Evolutionary conservation across 2,888 invertebrate genomes (phyloP).

Genomic region (Eulithis testata): DNA sequence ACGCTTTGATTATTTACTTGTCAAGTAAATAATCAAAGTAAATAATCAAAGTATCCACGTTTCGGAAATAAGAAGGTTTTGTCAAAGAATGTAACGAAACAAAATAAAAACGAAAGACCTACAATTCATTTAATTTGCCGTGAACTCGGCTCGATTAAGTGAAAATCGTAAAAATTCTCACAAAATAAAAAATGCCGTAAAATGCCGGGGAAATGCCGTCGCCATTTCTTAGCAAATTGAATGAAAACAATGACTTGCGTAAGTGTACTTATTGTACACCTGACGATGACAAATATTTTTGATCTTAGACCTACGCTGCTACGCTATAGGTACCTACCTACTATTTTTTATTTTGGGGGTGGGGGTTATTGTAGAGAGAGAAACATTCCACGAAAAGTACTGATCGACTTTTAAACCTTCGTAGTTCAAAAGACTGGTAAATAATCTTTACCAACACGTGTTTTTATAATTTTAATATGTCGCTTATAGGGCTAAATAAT

Average conservation of each 20-base stretch:
- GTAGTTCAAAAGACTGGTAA: no score
- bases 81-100: conserved; percentile 16
- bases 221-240: conserved; percentile 28
- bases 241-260: conserved; percentile 30
- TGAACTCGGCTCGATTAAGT: conserved; percentile 29
- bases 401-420: no score
- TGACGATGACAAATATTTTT: neutral
- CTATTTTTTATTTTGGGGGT: no score
- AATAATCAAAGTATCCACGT: no score
- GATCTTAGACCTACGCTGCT: neutral
- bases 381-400: no score
- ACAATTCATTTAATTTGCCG: conserved; percentile 28
- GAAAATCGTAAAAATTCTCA: conserved; percentile 27
- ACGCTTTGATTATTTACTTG: no score
- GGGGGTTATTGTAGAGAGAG: no score
- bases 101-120: conserved; percentile 25
- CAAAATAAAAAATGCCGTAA: conserved; percentile 28
- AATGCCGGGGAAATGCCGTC: conserved; percentile 17
- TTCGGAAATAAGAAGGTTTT: neutral
- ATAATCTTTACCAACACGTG: no score
- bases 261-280: conserved; percentile 5
- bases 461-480: no score
- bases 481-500: no score
- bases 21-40: no score
- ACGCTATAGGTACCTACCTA: no score